These are phyloP conservation scores for Pyxicephalus adspersus DNA, from an alignment of 2,113 vertebrate species.

Conservation along the genomic window DNA sequence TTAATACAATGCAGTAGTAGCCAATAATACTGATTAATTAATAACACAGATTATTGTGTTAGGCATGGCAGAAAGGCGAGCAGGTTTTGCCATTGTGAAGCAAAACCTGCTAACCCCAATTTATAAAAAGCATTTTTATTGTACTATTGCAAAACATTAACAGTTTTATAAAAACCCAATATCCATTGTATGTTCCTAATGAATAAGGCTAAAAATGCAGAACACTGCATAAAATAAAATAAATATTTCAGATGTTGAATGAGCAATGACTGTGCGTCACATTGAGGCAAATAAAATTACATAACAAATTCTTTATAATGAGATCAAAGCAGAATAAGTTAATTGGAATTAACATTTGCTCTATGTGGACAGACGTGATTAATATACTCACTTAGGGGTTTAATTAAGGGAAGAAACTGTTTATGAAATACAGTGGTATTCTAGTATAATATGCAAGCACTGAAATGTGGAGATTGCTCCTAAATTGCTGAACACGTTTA, in stretches of 20 bases:
- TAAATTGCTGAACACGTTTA: slow-evolving; percentile 1
- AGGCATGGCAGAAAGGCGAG: too few relatives aligned
- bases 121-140: too few relatives aligned
- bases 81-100: too few relatives aligned
- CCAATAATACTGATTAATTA: too few relatives aligned
- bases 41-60: too few relatives aligned
- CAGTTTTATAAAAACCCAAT: too few relatives aligned
- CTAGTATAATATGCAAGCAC: neutral
- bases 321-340: slow-evolving; percentile 8
- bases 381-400: slow-evolving; percentile 33
- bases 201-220: too few relatives aligned
- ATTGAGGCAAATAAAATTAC: neutral
- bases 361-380: slow-evolving; percentile 34
- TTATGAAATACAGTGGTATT: neutral
- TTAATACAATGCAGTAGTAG: too few relatives aligned
- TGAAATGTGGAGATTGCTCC: neutral
- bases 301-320: slow-evolving; percentile 1
- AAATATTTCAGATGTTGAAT: neutral
- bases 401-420: slow-evolving; percentile 38
- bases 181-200: too few relatives aligned
- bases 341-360: slow-evolving; percentile 34
- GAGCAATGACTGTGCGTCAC: neutral
- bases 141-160: too few relatives aligned
- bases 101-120: too few relatives aligned
- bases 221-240: too few relatives aligned